Percentiles rank a stretch among this genome's conserved stretches.
Conservation (phyloP, 2,797 vertebrate genomes). For the Scolopax rusticola region DNA sequence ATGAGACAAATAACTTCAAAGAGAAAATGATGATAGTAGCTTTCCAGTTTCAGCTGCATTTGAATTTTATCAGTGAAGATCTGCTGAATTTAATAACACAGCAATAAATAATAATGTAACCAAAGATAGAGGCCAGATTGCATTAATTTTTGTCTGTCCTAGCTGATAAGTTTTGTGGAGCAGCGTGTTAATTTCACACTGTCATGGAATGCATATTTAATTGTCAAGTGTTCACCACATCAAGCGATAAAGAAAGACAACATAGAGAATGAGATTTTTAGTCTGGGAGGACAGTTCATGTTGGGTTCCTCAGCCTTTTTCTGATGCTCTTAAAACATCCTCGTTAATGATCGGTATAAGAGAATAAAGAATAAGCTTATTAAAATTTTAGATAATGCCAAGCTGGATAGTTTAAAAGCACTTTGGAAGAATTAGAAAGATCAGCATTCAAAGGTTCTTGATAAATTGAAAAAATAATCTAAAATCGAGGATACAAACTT, state of each 20-base stretch:
- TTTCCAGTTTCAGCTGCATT: not conserved
- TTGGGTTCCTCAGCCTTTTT: not conserved
- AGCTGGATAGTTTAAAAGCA: not conserved
- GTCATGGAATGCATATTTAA: constrained; percentile 13
- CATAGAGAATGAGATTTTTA: not conserved
- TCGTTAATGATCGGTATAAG: not conserved
- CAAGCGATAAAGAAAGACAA: not conserved
- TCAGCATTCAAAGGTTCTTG: not conserved
- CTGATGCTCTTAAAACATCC: not conserved
- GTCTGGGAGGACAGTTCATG: not conserved
- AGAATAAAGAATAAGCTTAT: not conserved
- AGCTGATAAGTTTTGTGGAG: not conserved
- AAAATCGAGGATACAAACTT: not conserved
- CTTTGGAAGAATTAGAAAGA: not conserved
- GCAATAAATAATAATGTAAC: constrained; percentile 38
- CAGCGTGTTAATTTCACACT: constrained; percentile 18
- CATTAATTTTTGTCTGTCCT: constrained; percentile 30
- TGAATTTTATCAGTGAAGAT: not conserved
- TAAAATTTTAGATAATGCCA: not conserved
- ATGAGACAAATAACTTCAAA: not conserved
- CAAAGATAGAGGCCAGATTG: not conserved
- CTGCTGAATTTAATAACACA: not conserved
- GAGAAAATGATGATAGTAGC: not conserved
- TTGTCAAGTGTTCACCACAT: not conserved
- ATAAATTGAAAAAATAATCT: not conserved